Evolutionary conservation across 2,113 vertebrate species (phyloP), one percentile per base, ranked within the genome.

Genomic region (Siphamia tubifer): DNA sequence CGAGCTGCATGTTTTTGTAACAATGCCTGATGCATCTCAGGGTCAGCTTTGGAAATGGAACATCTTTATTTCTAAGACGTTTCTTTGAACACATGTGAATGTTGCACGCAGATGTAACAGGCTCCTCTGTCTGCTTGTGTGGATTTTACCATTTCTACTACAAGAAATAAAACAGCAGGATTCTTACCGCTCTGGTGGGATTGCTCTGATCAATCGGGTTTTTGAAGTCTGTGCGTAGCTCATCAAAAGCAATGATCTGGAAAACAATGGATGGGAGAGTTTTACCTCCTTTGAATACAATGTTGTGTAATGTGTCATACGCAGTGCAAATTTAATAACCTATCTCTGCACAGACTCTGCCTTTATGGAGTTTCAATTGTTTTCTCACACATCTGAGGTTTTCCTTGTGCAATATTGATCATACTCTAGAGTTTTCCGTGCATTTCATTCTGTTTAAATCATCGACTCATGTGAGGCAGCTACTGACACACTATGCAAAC

Each of bases 141-240:
- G 45, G 52, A 52, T 76, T 76, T 68, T 63, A 83, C 71, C 35
- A 13, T 21, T 47, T 45, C 47, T 79, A 68, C n/a, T n/a, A 48
- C 64, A 64, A 69, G 66, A 53, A 65, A 57, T 8, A 25, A 60
- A 63, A 44, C 74, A 62, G 65, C 67, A 53, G 49, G 68, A 43
- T 39, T 89, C 96, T 95, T 90, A 99, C 98, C 74, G 98, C 96
- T 20, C 97, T 95, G 68, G 93, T 95, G 1, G 98, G 97, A 89
- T 98, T 98, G 88, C 98, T 94, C 90, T 99, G 96, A 89, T 99
- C 98, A 53, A 99, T 95, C 25, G 98, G 98, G 87, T 94, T 99
- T 93, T 98, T 99, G 92, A 99, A 98, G 91, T 99, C 98, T 6
- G 96, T 98, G 69, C 95, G 94, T 68, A 99, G 92, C 70, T 99